Base-by-base conservation (phyloP, 2,888 invertebrate genomes). In the Polymixis lichenea region DNA sequence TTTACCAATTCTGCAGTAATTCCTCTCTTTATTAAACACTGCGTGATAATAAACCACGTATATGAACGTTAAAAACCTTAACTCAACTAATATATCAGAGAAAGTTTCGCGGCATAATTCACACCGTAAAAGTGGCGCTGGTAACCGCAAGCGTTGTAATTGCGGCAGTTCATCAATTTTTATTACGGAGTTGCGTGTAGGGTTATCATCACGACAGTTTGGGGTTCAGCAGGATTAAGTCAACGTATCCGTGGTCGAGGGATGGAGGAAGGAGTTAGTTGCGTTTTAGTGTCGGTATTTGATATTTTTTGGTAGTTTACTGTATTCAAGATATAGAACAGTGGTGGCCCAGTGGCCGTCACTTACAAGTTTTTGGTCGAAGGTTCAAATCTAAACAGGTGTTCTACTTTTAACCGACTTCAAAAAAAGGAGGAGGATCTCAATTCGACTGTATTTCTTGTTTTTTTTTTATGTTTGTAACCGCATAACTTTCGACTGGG, bases 121-220 rank as follows among this genome's bases (percentile, higher is more conserved):
- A 88, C 85, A 88, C 87, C 87, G 86, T 89, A 67, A 76, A 79
- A 85, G 84, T 86, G 84, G 82, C 80, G 83, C 77, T 65, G 67
- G 77, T 79, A 89, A 89, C 87, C 85, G 72, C 85, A 62, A 78
- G 71, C 82, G 84, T 61, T 87, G 88, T 91, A 89, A 90, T 90
- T 91, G 91, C 87, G 80, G 88, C 83, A 89, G 90, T 93, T 87
- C 89, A 92, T 94, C 92, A 93, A 92, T 93, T 93, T 93, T 93
- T 93, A 94, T 94, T 89, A 89, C 92, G 55, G 78, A 80, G 90
- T 94, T 88, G 93, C 94, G 94, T 94, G 93, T 72, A 58, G 78
- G 80, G 87, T 86, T 84, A 80, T 80, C 67, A 77, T 82, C 79
- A 69, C 62, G 76, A 11, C 60, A 67, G 53, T 71, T 58, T 43